Conservation (phyloP, 30 jellyfish, hydroid and myxozoan genomes). For the Hydractinia symbiolongicarpus region DNA sequence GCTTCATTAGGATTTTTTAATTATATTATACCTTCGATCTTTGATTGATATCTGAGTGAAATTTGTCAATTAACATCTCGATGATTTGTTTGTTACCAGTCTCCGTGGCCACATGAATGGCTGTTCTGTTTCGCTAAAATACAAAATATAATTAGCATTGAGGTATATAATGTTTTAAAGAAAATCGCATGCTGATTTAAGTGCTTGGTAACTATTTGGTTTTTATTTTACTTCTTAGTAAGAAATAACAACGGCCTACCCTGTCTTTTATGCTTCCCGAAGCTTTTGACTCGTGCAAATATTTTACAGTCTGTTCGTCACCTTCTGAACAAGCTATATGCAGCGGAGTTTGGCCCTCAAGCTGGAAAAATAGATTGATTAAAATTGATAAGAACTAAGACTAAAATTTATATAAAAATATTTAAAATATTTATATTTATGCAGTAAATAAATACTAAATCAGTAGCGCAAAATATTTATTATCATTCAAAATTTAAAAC, state of each 20-base stretch:
- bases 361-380: constrained; percentile 18
- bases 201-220: neutral
- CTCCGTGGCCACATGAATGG: constrained; percentile 78
- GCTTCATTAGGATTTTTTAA: neutral
- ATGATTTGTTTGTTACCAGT: constrained; percentile 64
- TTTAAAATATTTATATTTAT: neutral
- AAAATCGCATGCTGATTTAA: neutral
- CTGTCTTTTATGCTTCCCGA: constrained; percentile 66
- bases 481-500: neutral
- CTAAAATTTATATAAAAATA: no score
- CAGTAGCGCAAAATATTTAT: neutral
- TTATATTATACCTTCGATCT: constrained; percentile 60
- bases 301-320: constrained; percentile 73
- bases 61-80: constrained; percentile 61
- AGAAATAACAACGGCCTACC: constrained; percentile 28
- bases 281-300: constrained; percentile 58
- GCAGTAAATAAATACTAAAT: neutral
- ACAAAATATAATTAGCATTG: neutral
- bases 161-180: no score
- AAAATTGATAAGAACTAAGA: neutral
- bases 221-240: no score
- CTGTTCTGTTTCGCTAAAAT: constrained; percentile 73
- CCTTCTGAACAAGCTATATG: constrained; percentile 76
- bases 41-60: constrained; percentile 73
- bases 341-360: constrained; percentile 84